phyloP scores from a whole-genome alignment of 2,797 vertebrate species.

The Psittacula derbiana region DNA sequence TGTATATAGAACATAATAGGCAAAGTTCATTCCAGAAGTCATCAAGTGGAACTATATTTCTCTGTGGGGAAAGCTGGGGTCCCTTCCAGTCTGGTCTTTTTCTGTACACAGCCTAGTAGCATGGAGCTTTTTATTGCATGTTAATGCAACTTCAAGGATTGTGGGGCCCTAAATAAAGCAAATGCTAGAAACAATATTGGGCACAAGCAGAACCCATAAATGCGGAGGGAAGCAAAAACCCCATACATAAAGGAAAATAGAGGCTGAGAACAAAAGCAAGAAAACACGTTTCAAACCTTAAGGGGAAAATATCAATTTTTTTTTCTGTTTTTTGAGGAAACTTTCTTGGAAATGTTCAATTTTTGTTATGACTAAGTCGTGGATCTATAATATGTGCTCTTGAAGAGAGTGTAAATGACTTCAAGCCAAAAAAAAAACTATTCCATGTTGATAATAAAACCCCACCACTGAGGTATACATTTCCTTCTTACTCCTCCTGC shows the following conservation, averaged over 20 bases:
- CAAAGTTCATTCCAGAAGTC: slow-evolving; percentile 57
- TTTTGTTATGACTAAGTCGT: slow-evolving; percentile 1
- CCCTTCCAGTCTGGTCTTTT: slow-evolving; percentile 60
- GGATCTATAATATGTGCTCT: neutral
- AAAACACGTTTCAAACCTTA: neutral
- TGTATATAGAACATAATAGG: slow-evolving; percentile 61
- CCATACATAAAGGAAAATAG: neutral
- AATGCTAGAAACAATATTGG: slow-evolving; percentile 35
- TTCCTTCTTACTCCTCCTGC: slow-evolving; percentile 4
- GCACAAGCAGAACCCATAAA: slow-evolving; percentile 19
- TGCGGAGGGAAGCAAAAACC: neutral
- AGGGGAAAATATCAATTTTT: neutral
- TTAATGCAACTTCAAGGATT: neutral
- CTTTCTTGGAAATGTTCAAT: slow-evolving; percentile 1
- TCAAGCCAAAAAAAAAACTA: neutral
- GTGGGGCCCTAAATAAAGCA: slow-evolving; percentile 15
- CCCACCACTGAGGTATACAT: neutral
- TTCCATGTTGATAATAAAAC: neutral
- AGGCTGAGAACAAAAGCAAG: neutral
- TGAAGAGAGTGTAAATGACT: neutral
- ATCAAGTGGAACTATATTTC: slow-evolving; percentile 39
- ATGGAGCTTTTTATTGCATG: neutral
- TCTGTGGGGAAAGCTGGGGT: slow-evolving; percentile 35
- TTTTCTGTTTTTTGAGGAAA: neutral
- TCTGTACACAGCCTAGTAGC: slow-evolving; percentile 32